Evolutionary conservation across 30 jellyfish, hydroid and myxozoan genomes (phyloP).

Genomic region (Chrysaora quinquecirrha): DNA sequence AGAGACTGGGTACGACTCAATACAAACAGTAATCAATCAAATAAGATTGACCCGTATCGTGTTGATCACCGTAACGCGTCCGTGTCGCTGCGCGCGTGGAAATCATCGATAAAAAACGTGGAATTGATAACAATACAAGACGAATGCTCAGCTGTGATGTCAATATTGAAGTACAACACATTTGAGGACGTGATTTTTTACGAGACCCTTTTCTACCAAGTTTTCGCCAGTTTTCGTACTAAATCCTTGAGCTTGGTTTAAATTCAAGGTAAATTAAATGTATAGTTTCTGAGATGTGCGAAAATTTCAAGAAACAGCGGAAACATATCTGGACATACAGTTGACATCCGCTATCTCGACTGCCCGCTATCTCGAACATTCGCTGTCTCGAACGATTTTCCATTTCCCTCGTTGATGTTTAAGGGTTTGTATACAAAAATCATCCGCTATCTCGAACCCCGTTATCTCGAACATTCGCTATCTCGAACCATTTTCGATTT

Average conservation of each 20-base stretch:
- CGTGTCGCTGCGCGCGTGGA: constrained; percentile 84
- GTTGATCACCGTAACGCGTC: constrained; percentile 82
- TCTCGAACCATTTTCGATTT: no score
- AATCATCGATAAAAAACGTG: constrained; percentile 49
- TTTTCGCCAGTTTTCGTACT: constrained; percentile 49
- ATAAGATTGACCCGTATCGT: constrained; percentile 63
- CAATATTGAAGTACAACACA: constrained; percentile 62
- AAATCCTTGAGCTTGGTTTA: neutral
- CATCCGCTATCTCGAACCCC: no score
- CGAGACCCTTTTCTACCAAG: constrained; percentile 51
- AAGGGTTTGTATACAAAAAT: no score
- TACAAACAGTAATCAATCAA: constrained; percentile 68
- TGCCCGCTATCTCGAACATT: no score
- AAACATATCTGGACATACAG: no score
- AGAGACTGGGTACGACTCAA: constrained; percentile 76
- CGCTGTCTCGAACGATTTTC: no score
- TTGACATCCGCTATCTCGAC: no score
- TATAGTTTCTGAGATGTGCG: no score
- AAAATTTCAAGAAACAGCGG: no score
- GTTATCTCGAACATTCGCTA: no score
- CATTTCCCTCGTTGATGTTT: no score
- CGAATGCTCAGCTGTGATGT: constrained; percentile 71
- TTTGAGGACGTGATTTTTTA: constrained; percentile 54
- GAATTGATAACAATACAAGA: constrained; percentile 63
- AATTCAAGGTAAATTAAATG: no score